Base-by-base conservation (phyloP, 2,888 invertebrate species). In the Balanococcus diminutus region DNA sequence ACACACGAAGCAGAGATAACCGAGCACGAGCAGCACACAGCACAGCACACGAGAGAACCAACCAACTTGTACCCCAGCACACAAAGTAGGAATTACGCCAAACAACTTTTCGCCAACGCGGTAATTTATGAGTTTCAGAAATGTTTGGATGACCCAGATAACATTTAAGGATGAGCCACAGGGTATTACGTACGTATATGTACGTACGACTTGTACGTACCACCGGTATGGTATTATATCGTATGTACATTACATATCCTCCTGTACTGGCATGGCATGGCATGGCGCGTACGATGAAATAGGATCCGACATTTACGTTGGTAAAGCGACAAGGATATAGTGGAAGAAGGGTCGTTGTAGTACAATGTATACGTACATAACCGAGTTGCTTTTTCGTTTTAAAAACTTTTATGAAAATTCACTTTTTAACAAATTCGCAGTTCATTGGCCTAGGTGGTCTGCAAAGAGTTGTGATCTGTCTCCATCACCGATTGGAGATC, bases 111-210 rank as follows among this genome's bases (percentile, higher is more conserved):
- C 51, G 82, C 51, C 51, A 31, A 75, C 51, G 75, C 22, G 51
- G 51, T 82, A 82, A 82, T 82, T 82, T 82, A 82, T 82, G 82
- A 82, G 82, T 28, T 82, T 82, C 82, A 82, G 51, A 46, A 82
- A 82, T 82, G 82, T 82, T 82, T 82, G 82, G 82, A 82, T 82
- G 82, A 82, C 82, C 82, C 82, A 82, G 82, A 82, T 82, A 82
- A 31, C 82, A 82, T 75, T 75, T 32, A 32, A 75, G 61, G 32
- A 75, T 32, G 75, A 75, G 75, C 75, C 61, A 28, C 8, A 11
- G 61, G 61, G 61, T 67, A 67, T 67, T 67, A 19, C 56, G 56
- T 56, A 56, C 11, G 11, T 19, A 14, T 42, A 42, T 11, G 9
- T 42, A 42, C 42, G 42, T 42, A 42, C 42, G 42, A 19, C 19